Conservation (phyloP, 2,797 vertebrate genomes). For the Acrossocheilus fasciatus region DNA sequence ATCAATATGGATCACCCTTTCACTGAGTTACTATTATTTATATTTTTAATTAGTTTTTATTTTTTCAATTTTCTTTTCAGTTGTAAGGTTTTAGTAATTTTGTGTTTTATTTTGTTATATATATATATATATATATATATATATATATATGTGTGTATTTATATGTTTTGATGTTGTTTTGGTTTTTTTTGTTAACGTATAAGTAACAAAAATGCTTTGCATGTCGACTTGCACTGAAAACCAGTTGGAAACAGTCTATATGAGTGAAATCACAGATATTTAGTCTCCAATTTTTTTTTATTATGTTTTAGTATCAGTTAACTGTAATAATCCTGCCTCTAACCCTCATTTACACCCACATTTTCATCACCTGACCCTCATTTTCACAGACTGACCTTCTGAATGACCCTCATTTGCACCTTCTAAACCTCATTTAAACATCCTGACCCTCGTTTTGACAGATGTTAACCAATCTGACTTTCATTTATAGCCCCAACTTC, state of each 20-base stretch:
- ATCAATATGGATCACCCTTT: not conserved
- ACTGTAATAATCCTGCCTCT: not conserved
- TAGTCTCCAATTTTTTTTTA: no score
- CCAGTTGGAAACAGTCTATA: no score
- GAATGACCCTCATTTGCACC: not conserved
- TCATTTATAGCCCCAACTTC: slow-evolving; percentile 90
- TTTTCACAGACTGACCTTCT: not conserved
- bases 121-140: no score
- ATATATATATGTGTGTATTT: no score
- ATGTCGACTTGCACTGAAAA: no score
- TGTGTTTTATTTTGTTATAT: not conserved
- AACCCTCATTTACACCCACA: not conserved
- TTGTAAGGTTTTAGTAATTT: not conserved
- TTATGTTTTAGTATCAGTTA: not conserved
- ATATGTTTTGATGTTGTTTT: no score
- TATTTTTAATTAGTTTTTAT: not conserved
- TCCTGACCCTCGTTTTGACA: not conserved
- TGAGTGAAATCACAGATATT: no score
- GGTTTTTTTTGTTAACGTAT: no score
- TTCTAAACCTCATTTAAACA: not conserved
- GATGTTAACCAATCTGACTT: not conserved
- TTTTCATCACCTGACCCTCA: not conserved
- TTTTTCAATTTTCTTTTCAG: not conserved
- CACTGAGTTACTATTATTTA: no score
- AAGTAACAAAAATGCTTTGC: no score